Evolutionary conservation across 2,113 vertebrate genomes (phyloP), one percentile per base, ranked within the genome.

Genomic region (Otocyon megalotis): DNA sequence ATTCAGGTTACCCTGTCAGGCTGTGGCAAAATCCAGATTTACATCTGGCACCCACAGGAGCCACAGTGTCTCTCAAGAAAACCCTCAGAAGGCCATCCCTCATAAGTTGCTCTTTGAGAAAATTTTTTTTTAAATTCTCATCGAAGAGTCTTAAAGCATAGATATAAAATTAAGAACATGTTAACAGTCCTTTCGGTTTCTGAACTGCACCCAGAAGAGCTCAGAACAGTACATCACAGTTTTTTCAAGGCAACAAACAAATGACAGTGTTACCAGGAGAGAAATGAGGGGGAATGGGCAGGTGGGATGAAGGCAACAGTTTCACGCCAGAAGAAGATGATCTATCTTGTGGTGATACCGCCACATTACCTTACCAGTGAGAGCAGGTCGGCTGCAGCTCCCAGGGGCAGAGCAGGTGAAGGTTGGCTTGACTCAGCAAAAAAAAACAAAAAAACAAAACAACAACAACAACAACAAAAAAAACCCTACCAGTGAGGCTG

Each of bases 131-230:
- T 5, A 28, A 93, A 71, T 50, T 80, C 79, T 93, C 90, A 87
- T 84, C n/a, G 1, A 91, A 94, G 89, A 95, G 76, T 58, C 79
- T 95, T 93, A 93, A 95, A 97, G 88, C 80, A 87, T 48, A 87
- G 53, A 62, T 76, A 97, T 9, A 94, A 96, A 89, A 96, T 95
- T 76, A 53, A 94, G 96, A 97, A 91, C 76, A 48, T 16, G 26
- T 74, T 97, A 95, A 97, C 83, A 97, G 93, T 98, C 93, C 86
- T 90, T 94, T 92, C 6, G 1, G 94, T 71, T 90, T 93, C 92
- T 88, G 87, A 96, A 88, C 87, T 88, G 90, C 24, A 96, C 96
- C 87, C 69, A 30, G n/a, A 84, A 96, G 83, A 94, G 92, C 60
- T 96, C 86, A 77, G 69, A 90, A 69, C 50, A 93, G 80, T 65